phyloP scores from a whole-genome alignment of 2,113 vertebrate genomes.

The Cololabis saira region DNA sequence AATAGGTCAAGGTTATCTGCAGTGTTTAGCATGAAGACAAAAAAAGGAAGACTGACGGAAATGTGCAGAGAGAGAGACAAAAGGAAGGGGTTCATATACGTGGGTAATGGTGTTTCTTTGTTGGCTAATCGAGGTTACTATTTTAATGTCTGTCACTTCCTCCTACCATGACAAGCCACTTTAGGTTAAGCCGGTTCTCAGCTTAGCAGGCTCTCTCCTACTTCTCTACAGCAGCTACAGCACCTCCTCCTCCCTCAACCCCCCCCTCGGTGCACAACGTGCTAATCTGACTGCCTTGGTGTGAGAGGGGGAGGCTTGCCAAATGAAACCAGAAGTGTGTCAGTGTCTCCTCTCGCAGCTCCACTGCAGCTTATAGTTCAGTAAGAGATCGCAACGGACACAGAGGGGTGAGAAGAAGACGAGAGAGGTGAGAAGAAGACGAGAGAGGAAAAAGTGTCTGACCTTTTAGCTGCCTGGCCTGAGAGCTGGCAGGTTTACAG shows the following conservation, averaged over 20 bases:
- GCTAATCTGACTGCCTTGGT: slow-evolving; percentile 70
- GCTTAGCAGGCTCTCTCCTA: slow-evolving; percentile 69
- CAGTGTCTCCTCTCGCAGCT: slow-evolving; percentile 7
- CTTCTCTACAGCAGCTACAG: slow-evolving; percentile 57
- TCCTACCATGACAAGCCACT: slow-evolving; percentile 80
- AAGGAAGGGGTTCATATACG: not conserved
- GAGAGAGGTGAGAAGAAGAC: slow-evolving; percentile 13
- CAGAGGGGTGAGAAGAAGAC: slow-evolving; percentile 14
- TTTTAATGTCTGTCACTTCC: slow-evolving; percentile 81
- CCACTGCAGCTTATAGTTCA: not conserved
- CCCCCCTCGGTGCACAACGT: slow-evolving; percentile 39
- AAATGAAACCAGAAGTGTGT: slow-evolving; percentile 48
- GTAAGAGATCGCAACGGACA: slow-evolving; percentile 1
- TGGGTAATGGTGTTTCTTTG: slow-evolving; percentile 40
- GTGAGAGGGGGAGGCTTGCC: slow-evolving; percentile 32
- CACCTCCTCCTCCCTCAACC: slow-evolving; percentile 21
- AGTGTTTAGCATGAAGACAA: not conserved
- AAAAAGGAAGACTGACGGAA: not conserved
- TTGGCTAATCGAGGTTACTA: slow-evolving; percentile 74
- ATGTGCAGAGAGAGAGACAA: not conserved
- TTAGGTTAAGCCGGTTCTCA: slow-evolving; percentile 78
- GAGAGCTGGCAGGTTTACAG: slow-evolving; percentile 47
- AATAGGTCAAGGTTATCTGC: not conserved
- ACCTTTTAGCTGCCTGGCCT: slow-evolving; percentile 75
- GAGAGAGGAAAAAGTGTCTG: slow-evolving; percentile 30